Evolutionary conservation across 1,140 invertebrate species (phyloP).

Genomic region (Copidosoma floridanum): DNA sequence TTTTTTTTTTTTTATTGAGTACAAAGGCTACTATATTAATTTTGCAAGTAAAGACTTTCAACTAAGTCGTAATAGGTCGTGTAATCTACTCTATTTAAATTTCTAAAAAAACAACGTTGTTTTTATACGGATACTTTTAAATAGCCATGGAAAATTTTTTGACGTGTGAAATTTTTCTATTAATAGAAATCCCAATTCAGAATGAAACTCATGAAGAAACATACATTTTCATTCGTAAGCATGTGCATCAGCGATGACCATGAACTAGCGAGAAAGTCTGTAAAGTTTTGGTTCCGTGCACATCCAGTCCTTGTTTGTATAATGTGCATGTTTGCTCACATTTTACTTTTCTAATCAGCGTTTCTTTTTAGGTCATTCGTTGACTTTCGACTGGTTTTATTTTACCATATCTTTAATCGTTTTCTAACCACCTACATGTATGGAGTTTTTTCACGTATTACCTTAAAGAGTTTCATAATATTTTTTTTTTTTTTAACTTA

Average conservation of each 20-base stretch:
- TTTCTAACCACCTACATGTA: too few relatives aligned
- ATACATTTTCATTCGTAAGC: conserved; percentile 2
- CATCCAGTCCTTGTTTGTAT: conserved; percentile 51
- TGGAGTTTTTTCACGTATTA: background rate
- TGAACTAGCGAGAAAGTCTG: conserved; percentile 50
- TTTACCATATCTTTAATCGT: too few relatives aligned
- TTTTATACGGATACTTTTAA: too few relatives aligned
- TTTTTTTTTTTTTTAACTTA: background rate
- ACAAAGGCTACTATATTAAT: too few relatives aligned
- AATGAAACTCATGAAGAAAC: background rate
- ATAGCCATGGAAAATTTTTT: too few relatives aligned
- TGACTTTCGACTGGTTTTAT: conserved; percentile 7
- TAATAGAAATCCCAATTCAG: background rate
- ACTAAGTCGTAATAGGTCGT: too few relatives aligned
- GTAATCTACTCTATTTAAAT: too few relatives aligned
- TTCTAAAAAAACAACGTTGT: too few relatives aligned
- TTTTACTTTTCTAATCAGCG: conserved; percentile 51
- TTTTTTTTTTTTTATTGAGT: too few relatives aligned
- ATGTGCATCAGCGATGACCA: conserved; percentile 21
- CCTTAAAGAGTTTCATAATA: background rate
- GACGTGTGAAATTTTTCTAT: too few relatives aligned
- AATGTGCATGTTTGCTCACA: conserved; percentile 38
- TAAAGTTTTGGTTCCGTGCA: conserved; percentile 52
- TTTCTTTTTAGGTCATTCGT: conserved; percentile 49
- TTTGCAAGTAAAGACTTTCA: too few relatives aligned